Conservation (phyloP, 2,888 invertebrate species). For the Hyposoter didymator region DNA sequence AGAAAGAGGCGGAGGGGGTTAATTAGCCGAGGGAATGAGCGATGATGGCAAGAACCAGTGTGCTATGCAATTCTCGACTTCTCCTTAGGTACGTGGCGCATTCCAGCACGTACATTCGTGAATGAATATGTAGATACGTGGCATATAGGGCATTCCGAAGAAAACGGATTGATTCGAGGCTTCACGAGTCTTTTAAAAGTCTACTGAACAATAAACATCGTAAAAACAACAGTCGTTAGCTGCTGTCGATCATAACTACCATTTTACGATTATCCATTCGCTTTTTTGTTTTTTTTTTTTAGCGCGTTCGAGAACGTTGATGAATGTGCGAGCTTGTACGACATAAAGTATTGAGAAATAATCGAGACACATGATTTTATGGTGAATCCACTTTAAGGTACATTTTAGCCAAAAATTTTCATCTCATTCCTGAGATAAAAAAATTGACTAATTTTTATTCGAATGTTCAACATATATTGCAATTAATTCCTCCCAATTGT, state of each 20-base stretch:
- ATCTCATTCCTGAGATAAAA: neutral
- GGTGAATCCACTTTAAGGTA: neutral
- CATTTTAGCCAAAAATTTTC: neutral
- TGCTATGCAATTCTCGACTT: slow-evolving; percentile 75
- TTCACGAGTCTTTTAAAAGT: neutral
- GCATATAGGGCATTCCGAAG: slow-evolving; percentile 15
- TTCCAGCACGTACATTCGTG: slow-evolving; percentile 75
- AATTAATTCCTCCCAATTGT: too few relatives aligned
- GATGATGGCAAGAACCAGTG: slow-evolving; percentile 74
- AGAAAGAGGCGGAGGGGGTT: slow-evolving; percentile 40
- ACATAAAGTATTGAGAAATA: neutral
- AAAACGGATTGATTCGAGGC: slow-evolving; percentile 11
- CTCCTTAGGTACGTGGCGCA: slow-evolving; percentile 72
- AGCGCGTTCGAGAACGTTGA: neutral
- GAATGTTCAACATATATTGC: neutral
- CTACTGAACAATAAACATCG: neutral
- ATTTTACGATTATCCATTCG: neutral
- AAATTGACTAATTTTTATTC: neutral
- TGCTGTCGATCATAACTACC: neutral
- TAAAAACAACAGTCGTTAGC: neutral
- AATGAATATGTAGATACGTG: slow-evolving; percentile 57
- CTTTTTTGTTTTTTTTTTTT: too few relatives aligned
- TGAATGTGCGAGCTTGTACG: neutral
- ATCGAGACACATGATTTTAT: neutral
- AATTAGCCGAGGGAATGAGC: slow-evolving; percentile 72